Percentiles rank a stretch among this genome's conserved stretches.
These are phyloP conservation scores for Mus spicilegus DNA, from an alignment of 2,113 vertebrate species.

Conservation along the genomic window DNA sequence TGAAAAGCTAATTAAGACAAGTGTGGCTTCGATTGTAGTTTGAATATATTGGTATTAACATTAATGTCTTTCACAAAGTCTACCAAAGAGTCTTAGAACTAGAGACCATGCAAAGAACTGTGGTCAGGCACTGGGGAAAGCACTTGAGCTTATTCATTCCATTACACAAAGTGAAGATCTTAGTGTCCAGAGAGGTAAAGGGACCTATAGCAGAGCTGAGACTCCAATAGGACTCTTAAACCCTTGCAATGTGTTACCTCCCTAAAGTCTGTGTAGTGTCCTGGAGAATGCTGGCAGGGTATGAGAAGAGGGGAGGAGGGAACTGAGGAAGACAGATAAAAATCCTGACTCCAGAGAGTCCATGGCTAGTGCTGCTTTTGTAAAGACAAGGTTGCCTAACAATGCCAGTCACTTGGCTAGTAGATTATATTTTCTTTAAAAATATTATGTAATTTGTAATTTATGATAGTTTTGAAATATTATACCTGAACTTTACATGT, in stretches of 20 bases:
- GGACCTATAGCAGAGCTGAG: background rate
- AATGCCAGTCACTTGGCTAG: background rate
- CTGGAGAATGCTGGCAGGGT: background rate
- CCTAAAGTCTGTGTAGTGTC: background rate
- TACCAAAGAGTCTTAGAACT: background rate
- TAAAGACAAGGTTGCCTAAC: background rate
- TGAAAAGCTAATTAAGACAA: background rate
- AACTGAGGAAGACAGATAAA: background rate
- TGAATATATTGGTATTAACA: background rate
- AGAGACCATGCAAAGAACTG: background rate
- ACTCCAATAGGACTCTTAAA: background rate
- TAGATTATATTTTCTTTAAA: background rate
- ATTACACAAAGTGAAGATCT: conserved; percentile 38
- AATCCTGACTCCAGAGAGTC: background rate
- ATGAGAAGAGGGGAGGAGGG: background rate
- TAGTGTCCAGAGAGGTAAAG: background rate
- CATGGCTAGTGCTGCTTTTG: background rate
- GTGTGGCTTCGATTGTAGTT: background rate
- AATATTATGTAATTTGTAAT: background rate
- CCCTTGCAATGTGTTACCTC: background rate
- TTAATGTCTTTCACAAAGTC: background rate
- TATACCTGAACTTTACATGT: background rate
- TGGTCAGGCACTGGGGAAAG: background rate
- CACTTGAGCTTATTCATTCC: background rate
- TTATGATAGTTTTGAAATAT: background rate